phyloP scores from a whole-genome alignment of 1,140 invertebrate species.

The Drosophila nannoptera region DNA sequence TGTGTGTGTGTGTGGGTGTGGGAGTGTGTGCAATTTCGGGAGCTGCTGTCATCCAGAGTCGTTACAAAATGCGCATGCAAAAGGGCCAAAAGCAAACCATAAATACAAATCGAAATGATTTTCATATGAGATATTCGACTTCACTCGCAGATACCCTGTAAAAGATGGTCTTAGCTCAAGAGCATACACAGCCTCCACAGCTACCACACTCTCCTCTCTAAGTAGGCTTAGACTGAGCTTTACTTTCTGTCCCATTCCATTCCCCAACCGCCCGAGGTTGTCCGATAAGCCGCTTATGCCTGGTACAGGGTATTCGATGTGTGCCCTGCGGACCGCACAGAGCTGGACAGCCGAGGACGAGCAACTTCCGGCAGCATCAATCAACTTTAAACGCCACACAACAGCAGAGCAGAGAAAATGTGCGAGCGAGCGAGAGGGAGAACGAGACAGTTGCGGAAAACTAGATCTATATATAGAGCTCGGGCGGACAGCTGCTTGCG shows the following conservation, averaged over 20 bases:
- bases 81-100: constrained; percentile 26
- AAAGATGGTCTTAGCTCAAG: background rate
- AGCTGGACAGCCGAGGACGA: constrained; percentile 20
- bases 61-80: constrained; percentile 18
- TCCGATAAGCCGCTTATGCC: background rate
- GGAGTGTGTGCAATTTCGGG: constrained; percentile 40
- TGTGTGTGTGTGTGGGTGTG: constrained; percentile 19
- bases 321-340: constrained; percentile 27
- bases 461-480: constrained; percentile 13
- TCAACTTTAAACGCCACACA: constrained; percentile 52
- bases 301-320: constrained; percentile 20
- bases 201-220: too few relatives aligned
- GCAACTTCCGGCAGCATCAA: constrained; percentile 69
- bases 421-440: background rate
- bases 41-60: constrained; percentile 37
- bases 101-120: constrained; percentile 21
- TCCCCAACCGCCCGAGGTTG: too few relatives aligned
- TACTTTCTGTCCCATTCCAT: too few relatives aligned
- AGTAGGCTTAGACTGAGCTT: too few relatives aligned
- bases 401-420: constrained; percentile 14
- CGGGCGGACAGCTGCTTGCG: constrained; percentile 35
- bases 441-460: background rate
- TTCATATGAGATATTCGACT: background rate
- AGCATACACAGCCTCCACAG: too few relatives aligned
- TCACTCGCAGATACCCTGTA: background rate